Conservation (phyloP, 2,113 vertebrate genomes). For the Lathamus discolor region DNA sequence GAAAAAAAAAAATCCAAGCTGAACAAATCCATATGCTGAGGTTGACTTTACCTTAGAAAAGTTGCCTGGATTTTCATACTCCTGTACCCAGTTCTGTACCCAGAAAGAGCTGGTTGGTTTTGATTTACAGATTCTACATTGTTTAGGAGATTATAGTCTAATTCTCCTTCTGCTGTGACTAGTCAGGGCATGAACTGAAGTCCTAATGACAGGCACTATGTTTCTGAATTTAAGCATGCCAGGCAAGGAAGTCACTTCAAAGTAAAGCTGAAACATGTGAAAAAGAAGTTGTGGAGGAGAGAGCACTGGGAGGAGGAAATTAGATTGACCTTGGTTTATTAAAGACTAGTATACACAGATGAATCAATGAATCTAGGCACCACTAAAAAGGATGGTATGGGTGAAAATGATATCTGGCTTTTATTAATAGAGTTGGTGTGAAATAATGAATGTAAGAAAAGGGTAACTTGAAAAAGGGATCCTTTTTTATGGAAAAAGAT, state of each 20-base stretch:
- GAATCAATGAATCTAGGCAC: neutral
- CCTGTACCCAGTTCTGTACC: neutral
- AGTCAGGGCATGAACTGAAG: slow-evolving; percentile 50
- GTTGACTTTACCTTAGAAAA: slow-evolving; percentile 2
- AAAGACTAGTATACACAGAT: neutral
- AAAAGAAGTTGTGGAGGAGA: neutral
- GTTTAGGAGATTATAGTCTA: slow-evolving; percentile 53
- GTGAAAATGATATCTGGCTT: neutral
- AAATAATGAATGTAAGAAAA: neutral
- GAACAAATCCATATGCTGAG: neutral
- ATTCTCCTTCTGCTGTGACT: slow-evolving; percentile 41
- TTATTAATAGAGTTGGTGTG: neutral
- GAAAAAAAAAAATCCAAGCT: neutral
- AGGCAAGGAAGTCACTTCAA: slow-evolving; percentile 56
- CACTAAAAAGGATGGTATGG: neutral
- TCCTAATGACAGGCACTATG: slow-evolving; percentile 9
- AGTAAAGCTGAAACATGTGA: slow-evolving; percentile 49
- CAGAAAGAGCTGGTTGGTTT: slow-evolving; percentile 31
- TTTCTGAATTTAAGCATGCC: slow-evolving; percentile 46
- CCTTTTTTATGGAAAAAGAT: neutral
- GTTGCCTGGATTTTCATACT: neutral
- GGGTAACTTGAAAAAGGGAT: neutral
- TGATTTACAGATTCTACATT: slow-evolving; percentile 57
- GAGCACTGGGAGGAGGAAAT: slow-evolving; percentile 10
- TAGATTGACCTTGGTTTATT: neutral